Percentiles rank a stretch among this genome's conserved stretches.
Evolutionary conservation across 2,888 invertebrate species (phyloP).

Genomic region (Lacanobia wlatinum): DNA sequence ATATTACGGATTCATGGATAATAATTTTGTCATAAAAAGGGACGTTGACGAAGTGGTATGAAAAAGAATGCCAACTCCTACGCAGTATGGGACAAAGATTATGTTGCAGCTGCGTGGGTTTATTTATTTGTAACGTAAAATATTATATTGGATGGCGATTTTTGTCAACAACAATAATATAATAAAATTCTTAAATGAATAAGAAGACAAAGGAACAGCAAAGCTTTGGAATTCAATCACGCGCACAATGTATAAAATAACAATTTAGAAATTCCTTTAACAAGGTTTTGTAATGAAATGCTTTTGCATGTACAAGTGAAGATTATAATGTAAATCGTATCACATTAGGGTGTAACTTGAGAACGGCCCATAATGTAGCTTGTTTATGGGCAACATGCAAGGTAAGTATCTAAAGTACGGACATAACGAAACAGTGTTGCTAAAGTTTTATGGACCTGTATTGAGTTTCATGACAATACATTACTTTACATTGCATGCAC

Average conservation of each 20-base stretch:
- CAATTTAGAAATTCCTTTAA: slow-evolving; percentile 41
- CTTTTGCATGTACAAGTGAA: slow-evolving; percentile 34
- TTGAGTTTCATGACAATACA: slow-evolving; percentile 56
- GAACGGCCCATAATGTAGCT: slow-evolving; percentile 35
- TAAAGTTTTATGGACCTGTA: slow-evolving; percentile 54
- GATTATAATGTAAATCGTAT: slow-evolving; percentile 54
- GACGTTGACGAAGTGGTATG: slow-evolving; percentile 55
- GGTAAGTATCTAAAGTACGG: slow-evolving; percentile 44
- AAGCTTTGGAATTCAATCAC: slow-evolving; percentile 45
- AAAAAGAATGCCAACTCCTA: slow-evolving; percentile 55
- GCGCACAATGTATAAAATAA: slow-evolving; percentile 37
- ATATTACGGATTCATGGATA: slow-evolving; percentile 68
- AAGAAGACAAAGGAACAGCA: slow-evolving; percentile 31
- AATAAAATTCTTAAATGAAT: slow-evolving; percentile 16
- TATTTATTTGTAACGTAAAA: slow-evolving; percentile 37
- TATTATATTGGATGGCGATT: slow-evolving; percentile 30
- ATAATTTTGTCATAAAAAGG: slow-evolving; percentile 68
- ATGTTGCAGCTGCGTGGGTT: slow-evolving; percentile 53
- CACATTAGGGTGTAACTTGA: slow-evolving; percentile 55
- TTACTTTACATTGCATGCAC: slow-evolving; percentile 35
- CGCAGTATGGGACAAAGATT: slow-evolving; percentile 46
- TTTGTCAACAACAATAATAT: slow-evolving; percentile 22
- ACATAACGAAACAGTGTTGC: slow-evolving; percentile 59
- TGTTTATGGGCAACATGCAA: slow-evolving; percentile 49
- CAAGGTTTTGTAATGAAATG: slow-evolving; percentile 14